Percentiles rank a stretch among this genome's conserved stretches.
Conservation (phyloP, 2,888 invertebrate species). For the Invenusta paracnida region DNA sequence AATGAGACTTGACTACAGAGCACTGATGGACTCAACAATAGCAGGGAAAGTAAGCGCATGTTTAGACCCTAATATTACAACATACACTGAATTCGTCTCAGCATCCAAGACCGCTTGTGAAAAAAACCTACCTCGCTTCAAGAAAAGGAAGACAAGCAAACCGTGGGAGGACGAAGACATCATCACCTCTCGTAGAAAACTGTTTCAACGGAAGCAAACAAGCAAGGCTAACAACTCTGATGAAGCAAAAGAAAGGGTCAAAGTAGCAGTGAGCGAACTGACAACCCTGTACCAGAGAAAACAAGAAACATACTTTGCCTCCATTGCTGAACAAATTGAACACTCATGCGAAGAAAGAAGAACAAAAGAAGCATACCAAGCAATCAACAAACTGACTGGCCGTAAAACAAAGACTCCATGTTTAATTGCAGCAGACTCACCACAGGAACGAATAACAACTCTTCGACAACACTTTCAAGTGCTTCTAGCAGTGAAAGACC, state of each 20-base stretch:
- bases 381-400: slow-evolving; percentile 29
- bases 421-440: slow-evolving; percentile 27
- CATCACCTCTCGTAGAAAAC: slow-evolving; percentile 17
- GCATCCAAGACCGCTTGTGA: slow-evolving; percentile 13
- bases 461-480: slow-evolving; percentile 20
- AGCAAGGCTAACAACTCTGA: slow-evolving; percentile 7
- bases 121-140: not conserved
- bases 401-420: slow-evolving; percentile 27
- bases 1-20: slow-evolving; percentile 17
- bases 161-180: slow-evolving; percentile 27
- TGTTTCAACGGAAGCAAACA: slow-evolving; percentile 13
- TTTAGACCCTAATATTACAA: slow-evolving; percentile 23
- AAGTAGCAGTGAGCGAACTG: slow-evolving; percentile 29
- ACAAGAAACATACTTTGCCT: slow-evolving; percentile 29
- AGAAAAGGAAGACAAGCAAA: slow-evolving; percentile 27
- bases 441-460: slow-evolving; percentile 26
- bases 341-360: slow-evolving; percentile 10
- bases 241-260: slow-evolving; percentile 21
- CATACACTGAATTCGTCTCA: slow-evolving; percentile 29
- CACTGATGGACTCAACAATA: slow-evolving; percentile 29
- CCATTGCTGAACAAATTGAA: slow-evolving; percentile 25
- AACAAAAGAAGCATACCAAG: slow-evolving; percentile 13
- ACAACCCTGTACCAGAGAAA: slow-evolving; percentile 26
- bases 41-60: slow-evolving; percentile 19
- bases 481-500: slow-evolving; percentile 22